These are phyloP conservation scores for Corbicula japonica DNA, from an alignment of 2,888 invertebrate genomes.

Conservation along the genomic window DNA sequence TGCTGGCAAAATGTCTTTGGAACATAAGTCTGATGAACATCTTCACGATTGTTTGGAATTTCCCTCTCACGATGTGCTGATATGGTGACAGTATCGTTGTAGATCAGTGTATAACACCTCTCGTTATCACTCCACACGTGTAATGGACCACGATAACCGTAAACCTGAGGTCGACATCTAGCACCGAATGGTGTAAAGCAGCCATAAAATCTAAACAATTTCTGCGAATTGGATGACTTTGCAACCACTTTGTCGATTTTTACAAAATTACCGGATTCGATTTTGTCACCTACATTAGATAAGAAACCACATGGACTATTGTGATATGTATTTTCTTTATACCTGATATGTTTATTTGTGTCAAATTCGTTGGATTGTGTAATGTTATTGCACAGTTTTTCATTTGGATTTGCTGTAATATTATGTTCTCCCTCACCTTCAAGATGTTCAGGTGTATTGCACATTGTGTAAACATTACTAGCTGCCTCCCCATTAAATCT, in stretches of 20 bases:
- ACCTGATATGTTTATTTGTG: neutral
- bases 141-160: slow-evolving; percentile 70
- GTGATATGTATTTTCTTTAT: slow-evolving; percentile 6
- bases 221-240: neutral
- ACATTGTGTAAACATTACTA: no score
- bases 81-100: slow-evolving; percentile 61
- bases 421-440: neutral
- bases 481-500: no score
- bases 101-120: slow-evolving; percentile 52
- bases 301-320: no score
- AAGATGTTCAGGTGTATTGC: neutral
- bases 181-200: slow-evolving; percentile 74
- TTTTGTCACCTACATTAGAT: no score
- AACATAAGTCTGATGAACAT: slow-evolving; percentile 46
- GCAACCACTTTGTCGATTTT: neutral
- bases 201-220: slow-evolving; percentile 63
- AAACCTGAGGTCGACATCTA: slow-evolving; percentile 68
- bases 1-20: slow-evolving; percentile 41
- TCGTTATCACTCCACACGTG: slow-evolving; percentile 66
- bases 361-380: neutral
- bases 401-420: neutral
- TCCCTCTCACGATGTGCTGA: slow-evolving; percentile 14
- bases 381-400: neutral
- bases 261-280: no score
- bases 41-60: neutral